A percentile compares a stretch with the other conserved stretches of the same genome.
Conservation (phyloP, 2,797 vertebrate genomes). For the Coregonus suidteri region DNA sequence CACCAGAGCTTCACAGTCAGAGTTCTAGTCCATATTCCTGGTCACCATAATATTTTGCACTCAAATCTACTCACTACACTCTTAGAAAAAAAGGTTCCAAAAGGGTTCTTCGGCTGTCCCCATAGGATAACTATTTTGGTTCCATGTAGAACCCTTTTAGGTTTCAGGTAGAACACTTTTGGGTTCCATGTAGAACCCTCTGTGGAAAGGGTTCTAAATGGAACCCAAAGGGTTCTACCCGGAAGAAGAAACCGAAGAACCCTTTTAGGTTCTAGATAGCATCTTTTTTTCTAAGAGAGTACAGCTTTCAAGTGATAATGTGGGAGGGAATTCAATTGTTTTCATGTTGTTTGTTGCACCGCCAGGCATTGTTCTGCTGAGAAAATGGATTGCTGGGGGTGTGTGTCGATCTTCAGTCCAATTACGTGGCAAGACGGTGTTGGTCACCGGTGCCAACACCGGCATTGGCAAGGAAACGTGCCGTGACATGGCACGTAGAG, state of each 20-base stretch:
- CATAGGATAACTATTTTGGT: too few relatives aligned
- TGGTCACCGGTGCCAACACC: constrained; percentile 89
- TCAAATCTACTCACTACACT: neutral
- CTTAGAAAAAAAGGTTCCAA: too few relatives aligned
- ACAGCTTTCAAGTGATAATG: neutral
- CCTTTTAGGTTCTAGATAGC: too few relatives aligned
- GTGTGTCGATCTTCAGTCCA: constrained; percentile 72
- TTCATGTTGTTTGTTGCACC: constrained; percentile 4
- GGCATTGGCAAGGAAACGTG: constrained; percentile 93
- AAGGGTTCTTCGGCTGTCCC: too few relatives aligned
- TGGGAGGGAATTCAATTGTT: neutral
- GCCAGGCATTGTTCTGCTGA: constrained; percentile 62
- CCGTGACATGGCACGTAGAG: constrained; percentile 83
- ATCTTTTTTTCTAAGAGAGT: too few relatives aligned
- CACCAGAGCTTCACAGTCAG: neutral
- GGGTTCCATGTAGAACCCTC: too few relatives aligned
- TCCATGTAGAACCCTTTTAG: too few relatives aligned
- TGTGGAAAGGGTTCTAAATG: too few relatives aligned
- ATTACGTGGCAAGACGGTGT: constrained; percentile 84
- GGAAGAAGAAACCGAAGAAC: too few relatives aligned
- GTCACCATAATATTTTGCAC: neutral
- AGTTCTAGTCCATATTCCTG: neutral
- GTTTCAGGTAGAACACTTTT: too few relatives aligned
- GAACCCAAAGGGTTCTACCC: too few relatives aligned
- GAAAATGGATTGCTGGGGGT: constrained; percentile 84